A percentile compares a stretch with the other conserved stretches of the same genome.
Evolutionary conservation across 1,140 invertebrate species (phyloP).

Genomic region (Penaeus japonicus): DNA sequence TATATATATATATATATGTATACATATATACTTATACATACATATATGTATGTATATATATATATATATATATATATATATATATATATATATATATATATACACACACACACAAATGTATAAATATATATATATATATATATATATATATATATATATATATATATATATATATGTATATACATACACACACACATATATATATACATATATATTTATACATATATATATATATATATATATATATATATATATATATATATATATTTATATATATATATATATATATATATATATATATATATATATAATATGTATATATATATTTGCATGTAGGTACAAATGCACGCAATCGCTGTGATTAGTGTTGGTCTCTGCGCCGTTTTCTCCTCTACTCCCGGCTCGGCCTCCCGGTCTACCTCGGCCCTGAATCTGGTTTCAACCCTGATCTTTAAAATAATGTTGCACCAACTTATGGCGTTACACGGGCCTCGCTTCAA

Average conservation of each 20-base stretch:
- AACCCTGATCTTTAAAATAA: too few species aligned
- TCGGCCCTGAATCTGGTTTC: too few species aligned
- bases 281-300: background rate
- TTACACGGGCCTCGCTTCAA: too few species aligned
- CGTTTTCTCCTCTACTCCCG: too few species aligned
- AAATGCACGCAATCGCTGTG: too few species aligned
- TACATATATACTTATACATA: background rate
- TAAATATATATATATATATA: background rate
- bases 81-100: background rate
- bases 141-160: background rate
- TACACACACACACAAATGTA: background rate
- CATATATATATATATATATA: background rate
- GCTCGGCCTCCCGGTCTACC: too few species aligned
- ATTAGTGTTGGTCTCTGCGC: too few species aligned
- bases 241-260: slow-evolving; percentile 1
- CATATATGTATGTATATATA: background rate
- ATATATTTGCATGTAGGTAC: background rate
- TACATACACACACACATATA: background rate
- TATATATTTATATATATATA: background rate
- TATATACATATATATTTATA: background rate
- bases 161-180: background rate
- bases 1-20: too few species aligned
- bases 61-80: background rate
- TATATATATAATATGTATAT: background rate
- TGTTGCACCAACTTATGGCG: too few species aligned